Evolutionary conservation across 2,888 invertebrate species (phyloP), one percentile per base, ranked within the genome.

Genomic region (Lasioglossum oenotherae): DNA sequence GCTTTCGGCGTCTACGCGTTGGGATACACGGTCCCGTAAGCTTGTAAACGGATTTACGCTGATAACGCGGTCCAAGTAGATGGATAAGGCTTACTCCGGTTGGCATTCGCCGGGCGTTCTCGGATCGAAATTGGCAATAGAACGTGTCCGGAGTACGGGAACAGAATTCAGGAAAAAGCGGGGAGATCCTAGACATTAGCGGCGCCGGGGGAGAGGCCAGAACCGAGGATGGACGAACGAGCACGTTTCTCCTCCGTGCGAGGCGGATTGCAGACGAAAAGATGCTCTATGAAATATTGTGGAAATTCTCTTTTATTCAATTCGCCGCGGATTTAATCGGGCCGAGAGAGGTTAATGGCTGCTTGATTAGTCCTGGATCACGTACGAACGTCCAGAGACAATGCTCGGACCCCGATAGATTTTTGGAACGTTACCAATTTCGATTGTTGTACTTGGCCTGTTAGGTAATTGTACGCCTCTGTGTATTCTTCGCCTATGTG

Each of bases 71-170:
- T 64, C 78, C 84, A 76, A 82, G 82, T 74, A 74, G 79, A 88
- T 72, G 90, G 87, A 90, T 89, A 87, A 88, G 90, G 84, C 84
- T 80, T 76, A 80, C 76, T 5, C 46, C 31, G 64, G 90, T 91
- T 91, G 87, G 86, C 86, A 91, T 90, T 91, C 91, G 89, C 57
- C 85, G 57, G 38, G 85, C 91, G 91, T 91, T 81, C 49, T 84
- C 79, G 86, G 80, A 86, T 85, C 91, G 90, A 92, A 92, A 92
- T 92, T 92, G 92, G 86, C 92, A 91, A 91, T 89, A 88, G 90
- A 87, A 92, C 92, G 92, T 92, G 92, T 88, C 67, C 86, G 57
- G 92, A 82, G 85, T 92, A 82, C 92, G 77, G 74, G 80, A 87
- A 74, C 71, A 75, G 85, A 90, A 87, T 90, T 85, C 74, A 74